These are phyloP conservation scores for Parelbella ahira DNA, from an alignment of 2,888 invertebrate species.

Conservation along the genomic window DNA sequence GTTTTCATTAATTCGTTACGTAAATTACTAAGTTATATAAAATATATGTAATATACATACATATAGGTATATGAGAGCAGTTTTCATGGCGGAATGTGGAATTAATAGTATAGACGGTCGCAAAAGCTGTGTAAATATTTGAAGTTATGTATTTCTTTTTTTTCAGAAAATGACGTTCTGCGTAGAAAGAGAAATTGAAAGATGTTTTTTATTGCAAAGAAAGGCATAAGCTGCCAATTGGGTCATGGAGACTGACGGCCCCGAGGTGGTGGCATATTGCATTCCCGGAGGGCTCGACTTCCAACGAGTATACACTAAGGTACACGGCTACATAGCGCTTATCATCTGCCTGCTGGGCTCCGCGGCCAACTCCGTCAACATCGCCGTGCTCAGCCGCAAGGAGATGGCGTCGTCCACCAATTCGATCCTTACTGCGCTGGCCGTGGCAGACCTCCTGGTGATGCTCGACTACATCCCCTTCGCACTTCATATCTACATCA, in stretches of 20 bases:
- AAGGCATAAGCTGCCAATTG: slow-evolving; percentile 11
- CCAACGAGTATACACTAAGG: slow-evolving; percentile 82
- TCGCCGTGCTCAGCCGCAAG: slow-evolving; percentile 91
- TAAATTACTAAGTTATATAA: too few species aligned
- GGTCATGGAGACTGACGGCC: slow-evolving; percentile 33
- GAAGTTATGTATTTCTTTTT: not conserved
- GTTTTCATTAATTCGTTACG: too few species aligned
- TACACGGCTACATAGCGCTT: slow-evolving; percentile 93
- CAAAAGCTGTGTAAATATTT: too few species aligned
- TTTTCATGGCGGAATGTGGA: too few species aligned
- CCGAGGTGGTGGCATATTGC: slow-evolving; percentile 61
- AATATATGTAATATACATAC: too few species aligned
- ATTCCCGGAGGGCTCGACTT: slow-evolving; percentile 80
- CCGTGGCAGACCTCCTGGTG: slow-evolving; percentile 94
- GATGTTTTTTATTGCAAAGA: not conserved
- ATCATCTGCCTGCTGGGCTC: slow-evolving; percentile 94
- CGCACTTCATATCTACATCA: slow-evolving; percentile 88
- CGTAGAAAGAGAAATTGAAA: not conserved
- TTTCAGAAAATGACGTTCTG: slow-evolving; percentile 6
- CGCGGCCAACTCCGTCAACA: slow-evolving; percentile 93
- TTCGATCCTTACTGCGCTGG: slow-evolving; percentile 93
- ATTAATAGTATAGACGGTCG: too few species aligned
- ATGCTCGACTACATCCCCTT: slow-evolving; percentile 97
- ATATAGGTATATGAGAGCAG: too few species aligned
- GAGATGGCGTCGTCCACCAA: slow-evolving; percentile 97